Evolutionary conservation across 1,140 invertebrate genomes (phyloP), one percentile per base, ranked within the genome.

Genomic region (Heterodera carotae): DNA sequence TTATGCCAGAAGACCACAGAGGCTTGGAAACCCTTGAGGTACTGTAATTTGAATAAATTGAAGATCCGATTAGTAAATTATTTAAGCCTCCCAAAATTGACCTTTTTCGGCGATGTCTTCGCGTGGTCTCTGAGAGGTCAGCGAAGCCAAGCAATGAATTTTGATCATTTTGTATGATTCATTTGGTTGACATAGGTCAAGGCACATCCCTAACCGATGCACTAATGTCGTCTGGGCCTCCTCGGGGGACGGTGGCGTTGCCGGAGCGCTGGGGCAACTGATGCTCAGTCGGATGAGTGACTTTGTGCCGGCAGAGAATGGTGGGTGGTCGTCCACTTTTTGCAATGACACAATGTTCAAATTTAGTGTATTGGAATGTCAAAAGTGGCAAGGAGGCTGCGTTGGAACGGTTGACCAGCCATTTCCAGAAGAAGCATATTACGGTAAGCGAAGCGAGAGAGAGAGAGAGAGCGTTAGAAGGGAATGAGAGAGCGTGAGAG

Each of bases 381-480:
- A 31, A 56, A 36, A 62, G 34, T 31, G 72, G 72, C 2, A 74
- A 12, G 36, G 72, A 74, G 39, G 29, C 56, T 18, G 72, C 34
- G 39, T n/a, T 74, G 59, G 72, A 74, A 62, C 43, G 72, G 64
- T 33, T 74, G 27, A 36, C 64, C 34, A 74, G 64, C 39, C 72
- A 74, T 39, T 74, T 74, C 64, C 72, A 74, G 64, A 74, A 62
- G 36, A 74, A 74, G 12, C 36, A 62, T 33, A 74, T 74, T 33
- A 25, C 59, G 6, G 48, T 71, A 48, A 71, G 22, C 22, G 48
- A 22, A 56, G 48, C n/a, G n/a, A n/a, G n/a, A n/a, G n/a, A n/a
- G n/a, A n/a, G n/a, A n/a, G n/a, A n/a, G n/a, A n/a, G n/a, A n/a
- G n/a, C n/a, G n/a, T n/a, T n/a, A n/a, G n/a, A n/a, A n/a, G 39